A percentile compares a stretch with the other conserved stretches of the same genome.
phyloP scores from a whole-genome alignment of 2,888 invertebrate species.

The Alsophila aescularia region DNA sequence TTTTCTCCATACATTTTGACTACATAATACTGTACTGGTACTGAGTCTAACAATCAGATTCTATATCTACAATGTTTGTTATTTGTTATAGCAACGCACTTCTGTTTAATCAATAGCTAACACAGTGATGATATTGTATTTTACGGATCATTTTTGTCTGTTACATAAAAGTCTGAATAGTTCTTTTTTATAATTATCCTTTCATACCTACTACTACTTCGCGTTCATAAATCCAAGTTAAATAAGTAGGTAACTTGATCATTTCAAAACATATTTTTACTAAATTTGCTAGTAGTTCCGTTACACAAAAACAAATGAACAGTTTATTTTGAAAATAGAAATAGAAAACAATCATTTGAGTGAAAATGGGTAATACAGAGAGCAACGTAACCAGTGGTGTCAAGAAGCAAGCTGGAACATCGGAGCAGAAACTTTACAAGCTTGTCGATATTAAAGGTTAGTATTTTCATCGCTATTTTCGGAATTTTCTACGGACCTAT shows the following conservation, averaged over 20 bases:
- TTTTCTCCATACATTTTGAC: too few species aligned
- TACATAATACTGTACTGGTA: too few species aligned
- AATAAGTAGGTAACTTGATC: too few species aligned
- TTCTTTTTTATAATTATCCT: too few species aligned
- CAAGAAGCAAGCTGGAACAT: conserved; percentile 96
- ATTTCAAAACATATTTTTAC: too few species aligned
- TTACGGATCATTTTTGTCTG: not conserved
- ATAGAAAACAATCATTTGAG: not conserved
- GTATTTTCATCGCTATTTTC: conserved; percentile 5
- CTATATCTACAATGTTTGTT: too few species aligned
- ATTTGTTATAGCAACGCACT: not conserved
- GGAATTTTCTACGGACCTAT: not conserved
- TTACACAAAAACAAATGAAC: too few species aligned
- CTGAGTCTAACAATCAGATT: too few species aligned
- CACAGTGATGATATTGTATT: not conserved
- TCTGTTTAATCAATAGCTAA: not conserved
- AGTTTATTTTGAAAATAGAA: not conserved
- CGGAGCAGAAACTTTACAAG: conserved; percentile 93
- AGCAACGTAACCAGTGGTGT: conserved; percentile 97
- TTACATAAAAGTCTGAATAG: too few species aligned
- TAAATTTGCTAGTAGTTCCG: too few species aligned
- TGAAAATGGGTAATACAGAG: conserved; percentile 90
- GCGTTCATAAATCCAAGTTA: too few species aligned
- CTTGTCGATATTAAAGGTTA: conserved; percentile 95
- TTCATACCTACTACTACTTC: too few species aligned